Evolutionary conservation across 2,113 vertebrate genomes (phyloP).

Genomic region (Centropus bengalensis): DNA sequence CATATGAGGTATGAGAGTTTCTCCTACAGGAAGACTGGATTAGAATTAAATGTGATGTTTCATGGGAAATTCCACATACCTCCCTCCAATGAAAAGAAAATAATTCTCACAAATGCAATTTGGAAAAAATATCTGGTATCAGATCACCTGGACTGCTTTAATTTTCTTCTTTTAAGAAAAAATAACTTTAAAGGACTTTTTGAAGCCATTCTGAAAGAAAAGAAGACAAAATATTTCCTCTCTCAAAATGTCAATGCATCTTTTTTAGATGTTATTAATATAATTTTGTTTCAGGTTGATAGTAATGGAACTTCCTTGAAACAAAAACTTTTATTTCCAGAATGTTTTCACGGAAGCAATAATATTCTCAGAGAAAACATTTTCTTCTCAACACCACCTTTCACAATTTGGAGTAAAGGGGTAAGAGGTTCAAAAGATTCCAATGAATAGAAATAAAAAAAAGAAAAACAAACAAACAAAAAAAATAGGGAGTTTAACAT

Average conservation of each 20-base stretch:
- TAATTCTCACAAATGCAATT: not conserved
- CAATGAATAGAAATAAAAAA: not conserved
- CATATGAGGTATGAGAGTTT: not conserved
- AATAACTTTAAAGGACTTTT: not conserved
- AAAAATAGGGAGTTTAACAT: not conserved
- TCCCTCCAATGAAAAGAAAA: not conserved
- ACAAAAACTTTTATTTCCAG: not conserved
- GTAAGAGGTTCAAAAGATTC: not conserved
- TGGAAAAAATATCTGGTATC: not conserved
- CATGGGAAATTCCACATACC: not conserved
- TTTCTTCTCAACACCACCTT: not conserved
- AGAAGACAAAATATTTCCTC: not conserved
- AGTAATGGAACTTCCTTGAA: not conserved
- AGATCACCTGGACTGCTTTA: not conserved
- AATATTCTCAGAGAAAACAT: not conserved
- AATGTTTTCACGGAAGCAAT: not conserved
- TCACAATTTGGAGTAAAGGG: not conserved
- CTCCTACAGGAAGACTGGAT: not conserved
- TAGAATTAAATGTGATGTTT: not conserved
- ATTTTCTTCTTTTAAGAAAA: not conserved
- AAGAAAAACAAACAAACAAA: not conserved
- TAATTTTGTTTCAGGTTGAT: not conserved
- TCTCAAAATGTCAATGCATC: not conserved
- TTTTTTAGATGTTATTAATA: not conserved
- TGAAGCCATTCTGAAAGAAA: not conserved